These are phyloP conservation scores for Eugnorisma glareosa DNA, from an alignment of 2,888 invertebrate species.

Conservation along the genomic window DNA sequence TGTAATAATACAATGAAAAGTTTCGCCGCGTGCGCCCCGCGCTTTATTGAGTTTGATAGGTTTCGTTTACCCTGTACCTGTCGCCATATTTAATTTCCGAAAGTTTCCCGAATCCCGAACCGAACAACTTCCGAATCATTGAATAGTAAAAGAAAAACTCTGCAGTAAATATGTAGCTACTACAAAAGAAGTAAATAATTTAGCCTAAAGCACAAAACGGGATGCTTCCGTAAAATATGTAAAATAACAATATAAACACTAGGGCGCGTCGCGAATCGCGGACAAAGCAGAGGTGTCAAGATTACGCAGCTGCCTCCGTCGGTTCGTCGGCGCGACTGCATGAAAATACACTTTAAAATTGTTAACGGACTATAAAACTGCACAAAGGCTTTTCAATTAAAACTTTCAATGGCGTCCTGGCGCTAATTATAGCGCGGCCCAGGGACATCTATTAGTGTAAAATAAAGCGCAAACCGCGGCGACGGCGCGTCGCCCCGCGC, in stretches of 20 bases:
- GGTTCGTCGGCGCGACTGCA: constrained; percentile 65
- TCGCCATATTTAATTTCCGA: constrained; percentile 55
- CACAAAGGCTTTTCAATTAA: constrained; percentile 90
- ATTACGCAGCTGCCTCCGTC: constrained; percentile 70
- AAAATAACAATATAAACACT: constrained; percentile 16
- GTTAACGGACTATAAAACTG: constrained; percentile 87
- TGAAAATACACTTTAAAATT: constrained; percentile 84
- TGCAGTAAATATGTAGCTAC: constrained; percentile 7
- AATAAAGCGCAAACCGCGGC: constrained; percentile 84
- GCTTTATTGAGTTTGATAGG: constrained; percentile 71
- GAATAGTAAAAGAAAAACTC: constrained; percentile 44
- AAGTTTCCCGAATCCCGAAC: constrained; percentile 37
- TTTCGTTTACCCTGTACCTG: constrained; percentile 61
- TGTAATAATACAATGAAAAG: constrained; percentile 77
- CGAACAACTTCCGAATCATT: constrained; percentile 50
- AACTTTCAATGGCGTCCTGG: constrained; percentile 87
- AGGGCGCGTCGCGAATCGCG: constrained; percentile 31
- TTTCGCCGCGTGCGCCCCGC: constrained; percentile 66
- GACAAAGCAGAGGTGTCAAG: constrained; percentile 75
- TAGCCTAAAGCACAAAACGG: constrained; percentile 1
- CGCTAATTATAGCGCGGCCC: constrained; percentile 86
- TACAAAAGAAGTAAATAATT: constrained; percentile 19
- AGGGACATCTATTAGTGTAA: constrained; percentile 87
- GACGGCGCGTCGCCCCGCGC: constrained; percentile 68
- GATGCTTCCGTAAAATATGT: constrained; percentile 27